These are phyloP conservation scores for Orycteropus afer DNA, from an alignment of 2,113 vertebrate genomes.

Conservation along the genomic window DNA sequence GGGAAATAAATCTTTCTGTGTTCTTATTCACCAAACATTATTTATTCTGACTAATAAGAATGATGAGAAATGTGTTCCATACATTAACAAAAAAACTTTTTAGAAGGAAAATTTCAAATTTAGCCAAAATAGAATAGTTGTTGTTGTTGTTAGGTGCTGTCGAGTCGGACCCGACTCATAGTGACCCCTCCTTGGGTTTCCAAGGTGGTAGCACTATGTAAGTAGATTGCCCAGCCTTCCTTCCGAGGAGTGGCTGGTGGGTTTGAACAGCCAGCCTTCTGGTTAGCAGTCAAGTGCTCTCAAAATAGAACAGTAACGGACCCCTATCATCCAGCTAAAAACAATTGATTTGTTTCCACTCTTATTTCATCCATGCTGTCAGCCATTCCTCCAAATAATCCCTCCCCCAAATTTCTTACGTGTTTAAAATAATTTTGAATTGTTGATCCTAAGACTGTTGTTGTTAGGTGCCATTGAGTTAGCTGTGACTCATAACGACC, in stretches of 20 bases:
- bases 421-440: background rate
- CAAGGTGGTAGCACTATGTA: no score
- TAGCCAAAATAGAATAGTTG: background rate
- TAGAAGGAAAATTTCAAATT: background rate
- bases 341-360: background rate
- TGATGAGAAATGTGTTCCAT: background rate
- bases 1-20: background rate
- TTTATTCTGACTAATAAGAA: conserved; percentile 1
- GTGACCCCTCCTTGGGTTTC: no score
- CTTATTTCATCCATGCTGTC: background rate
- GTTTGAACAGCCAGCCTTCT: no score
- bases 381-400: rapidly evolving
- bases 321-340: background rate
- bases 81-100: background rate
- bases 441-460: background rate
- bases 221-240: no score
- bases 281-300: no score
- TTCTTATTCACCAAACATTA: background rate
- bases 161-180: no score
- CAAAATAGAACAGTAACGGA: background rate
- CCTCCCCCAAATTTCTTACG: background rate
- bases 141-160: no score
- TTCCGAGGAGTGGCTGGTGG: no score
- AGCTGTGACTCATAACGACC: no score
- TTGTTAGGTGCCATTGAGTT: no score